A percentile compares a stretch with the other conserved stretches of the same genome.
phyloP scores from a whole-genome alignment of 2,113 vertebrate genomes.

The Xenopus laevis region DNA sequence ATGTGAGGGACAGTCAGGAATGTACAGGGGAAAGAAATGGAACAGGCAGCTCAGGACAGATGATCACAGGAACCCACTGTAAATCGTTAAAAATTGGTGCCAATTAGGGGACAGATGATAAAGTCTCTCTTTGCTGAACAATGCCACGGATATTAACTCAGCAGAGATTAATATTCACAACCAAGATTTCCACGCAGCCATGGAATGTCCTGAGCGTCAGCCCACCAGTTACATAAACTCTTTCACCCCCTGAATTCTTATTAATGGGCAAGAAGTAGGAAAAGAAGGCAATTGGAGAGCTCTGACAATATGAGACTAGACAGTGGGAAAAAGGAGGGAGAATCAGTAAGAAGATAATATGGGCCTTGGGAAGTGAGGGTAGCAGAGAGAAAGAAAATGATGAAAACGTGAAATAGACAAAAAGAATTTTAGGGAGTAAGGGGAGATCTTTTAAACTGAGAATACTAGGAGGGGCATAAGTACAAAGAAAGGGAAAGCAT shows the following conservation, averaged over 20 bases:
- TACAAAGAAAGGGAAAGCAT: too few species aligned
- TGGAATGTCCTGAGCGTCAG: slow-evolving; percentile 24
- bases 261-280: neutral
- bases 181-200: slow-evolving; percentile 15
- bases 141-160: slow-evolving; percentile 31
- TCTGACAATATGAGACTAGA: too few species aligned
- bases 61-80: slow-evolving; percentile 24
- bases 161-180: slow-evolving; percentile 28
- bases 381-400: too few species aligned
- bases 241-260: neutral
- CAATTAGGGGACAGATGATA: slow-evolving; percentile 35
- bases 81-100: slow-evolving; percentile 5
- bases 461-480: too few species aligned
- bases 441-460: too few species aligned
- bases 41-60: slow-evolving; percentile 32
- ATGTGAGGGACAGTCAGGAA: slow-evolving; percentile 36
- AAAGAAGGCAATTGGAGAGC: too few species aligned
- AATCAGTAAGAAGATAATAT: too few species aligned
- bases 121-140: slow-evolving; percentile 27
- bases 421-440: too few species aligned
- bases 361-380: too few species aligned
- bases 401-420: too few species aligned
- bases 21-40: slow-evolving; percentile 26
- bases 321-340: too few species aligned
- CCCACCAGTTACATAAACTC: slow-evolving; percentile 7